Percentiles rank a stretch among this genome's conserved stretches.
These are phyloP conservation scores for Willisornis vidua DNA, from an alignment of 2,113 vertebrate species.

Conservation along the genomic window DNA sequence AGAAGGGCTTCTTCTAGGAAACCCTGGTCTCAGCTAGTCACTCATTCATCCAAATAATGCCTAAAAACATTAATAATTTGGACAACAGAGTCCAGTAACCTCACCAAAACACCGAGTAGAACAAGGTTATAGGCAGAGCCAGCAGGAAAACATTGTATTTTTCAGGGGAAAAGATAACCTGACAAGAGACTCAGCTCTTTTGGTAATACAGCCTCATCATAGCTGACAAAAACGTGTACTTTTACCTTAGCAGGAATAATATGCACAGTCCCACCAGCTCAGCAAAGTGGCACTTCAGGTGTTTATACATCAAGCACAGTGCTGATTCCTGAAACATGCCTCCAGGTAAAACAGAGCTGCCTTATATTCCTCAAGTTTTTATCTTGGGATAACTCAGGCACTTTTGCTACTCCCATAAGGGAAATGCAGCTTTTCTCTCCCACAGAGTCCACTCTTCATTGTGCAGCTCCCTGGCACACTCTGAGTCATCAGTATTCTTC, in stretches of 20 bases:
- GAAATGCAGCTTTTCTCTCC: not conserved
- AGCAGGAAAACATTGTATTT: not conserved
- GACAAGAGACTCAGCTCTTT: not conserved
- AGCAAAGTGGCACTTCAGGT: not conserved
- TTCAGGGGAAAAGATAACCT: not conserved
- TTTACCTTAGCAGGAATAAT: not conserved
- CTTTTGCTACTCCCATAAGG: not conserved
- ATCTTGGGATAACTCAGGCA: not conserved
- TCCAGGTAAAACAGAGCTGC: not conserved
- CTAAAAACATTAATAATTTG: not conserved
- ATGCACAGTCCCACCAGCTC: not conserved
- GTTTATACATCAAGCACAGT: not conserved
- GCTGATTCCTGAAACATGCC: accelerated
- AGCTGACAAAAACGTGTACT: not conserved
- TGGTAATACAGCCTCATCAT: not conserved
- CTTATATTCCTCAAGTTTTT: not conserved
- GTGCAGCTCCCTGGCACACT: not conserved
- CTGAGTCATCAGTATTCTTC: not conserved
- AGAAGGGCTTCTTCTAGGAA: not conserved
- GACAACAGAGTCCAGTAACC: not conserved
- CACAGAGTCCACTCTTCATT: not conserved
- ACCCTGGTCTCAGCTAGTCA: not conserved
- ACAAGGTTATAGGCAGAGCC: not conserved
- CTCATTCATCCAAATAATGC: not conserved
- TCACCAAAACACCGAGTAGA: not conserved